Conservation (phyloP, 2,113 vertebrate genomes). For the Passer domesticus region DNA sequence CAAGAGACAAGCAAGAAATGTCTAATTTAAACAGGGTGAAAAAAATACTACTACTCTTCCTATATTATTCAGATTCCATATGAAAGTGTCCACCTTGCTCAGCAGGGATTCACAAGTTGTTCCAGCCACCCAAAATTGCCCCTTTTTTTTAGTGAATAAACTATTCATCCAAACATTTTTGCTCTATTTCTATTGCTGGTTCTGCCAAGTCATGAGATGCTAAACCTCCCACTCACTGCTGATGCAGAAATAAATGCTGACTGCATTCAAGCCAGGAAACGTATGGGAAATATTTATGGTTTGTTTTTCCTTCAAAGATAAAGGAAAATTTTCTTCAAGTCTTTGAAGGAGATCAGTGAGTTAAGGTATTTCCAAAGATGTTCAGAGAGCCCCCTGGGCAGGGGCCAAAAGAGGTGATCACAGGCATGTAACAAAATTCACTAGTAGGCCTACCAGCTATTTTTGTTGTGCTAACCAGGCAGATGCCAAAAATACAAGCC, state of each 20-base stretch:
- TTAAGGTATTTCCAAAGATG: not conserved
- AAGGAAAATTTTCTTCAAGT: not conserved
- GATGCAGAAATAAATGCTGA: conserved; percentile 2
- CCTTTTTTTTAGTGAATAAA: conserved; percentile 15
- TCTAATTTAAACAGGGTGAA: not conserved
- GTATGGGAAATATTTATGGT: not conserved
- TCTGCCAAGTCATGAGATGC: conserved; percentile 30
- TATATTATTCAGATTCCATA: not conserved
- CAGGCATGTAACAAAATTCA: not conserved
- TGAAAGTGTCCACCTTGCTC: not conserved
- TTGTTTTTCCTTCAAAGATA: not conserved
- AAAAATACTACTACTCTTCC: not conserved
- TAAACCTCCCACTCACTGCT: not conserved
- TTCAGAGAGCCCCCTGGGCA: not conserved
- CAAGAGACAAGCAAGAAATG: not conserved
- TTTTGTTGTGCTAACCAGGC: not conserved
- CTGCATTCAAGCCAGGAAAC: not conserved
- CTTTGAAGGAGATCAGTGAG: not conserved
- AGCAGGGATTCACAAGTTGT: not conserved
- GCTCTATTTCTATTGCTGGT: not conserved
- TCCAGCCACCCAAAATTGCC: not conserved
- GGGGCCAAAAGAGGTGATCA: not conserved
- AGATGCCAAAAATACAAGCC: not conserved
- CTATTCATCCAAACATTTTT: not conserved
- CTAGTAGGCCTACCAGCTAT: not conserved